Conservation (phyloP, 2,113 vertebrate genomes). For the Cairina moschata region DNA sequence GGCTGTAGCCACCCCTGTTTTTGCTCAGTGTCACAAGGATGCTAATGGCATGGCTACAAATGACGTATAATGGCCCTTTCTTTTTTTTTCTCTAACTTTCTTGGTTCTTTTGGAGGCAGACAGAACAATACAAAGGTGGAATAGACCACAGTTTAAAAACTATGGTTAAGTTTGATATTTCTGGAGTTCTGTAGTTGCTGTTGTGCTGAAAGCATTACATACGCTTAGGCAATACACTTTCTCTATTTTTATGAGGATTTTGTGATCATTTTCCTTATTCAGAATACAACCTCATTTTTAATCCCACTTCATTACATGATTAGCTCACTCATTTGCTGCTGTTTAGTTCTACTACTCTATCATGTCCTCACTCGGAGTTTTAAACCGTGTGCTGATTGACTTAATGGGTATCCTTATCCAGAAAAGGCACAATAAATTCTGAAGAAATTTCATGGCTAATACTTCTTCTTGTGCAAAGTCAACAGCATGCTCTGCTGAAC, state of each 20-base stretch:
- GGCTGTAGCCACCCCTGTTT: background rate
- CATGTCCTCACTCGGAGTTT: background rate
- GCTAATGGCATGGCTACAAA: background rate
- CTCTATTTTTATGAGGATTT: background rate
- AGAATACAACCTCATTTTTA: background rate
- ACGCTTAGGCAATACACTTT: fast-evolving
- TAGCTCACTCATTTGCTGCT: background rate
- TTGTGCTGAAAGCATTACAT: background rate
- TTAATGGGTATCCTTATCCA: background rate
- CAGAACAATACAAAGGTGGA: background rate
- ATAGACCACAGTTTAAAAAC: background rate
- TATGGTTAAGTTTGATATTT: background rate
- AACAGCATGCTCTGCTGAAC: background rate
- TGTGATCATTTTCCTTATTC: background rate
- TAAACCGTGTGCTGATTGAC: background rate
- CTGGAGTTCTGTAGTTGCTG: background rate
- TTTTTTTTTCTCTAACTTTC: background rate
- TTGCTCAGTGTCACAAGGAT: background rate
- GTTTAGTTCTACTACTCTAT: background rate
- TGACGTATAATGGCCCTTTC: background rate
- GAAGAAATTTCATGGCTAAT: background rate
- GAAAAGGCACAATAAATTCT: background rate
- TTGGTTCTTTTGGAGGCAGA: background rate
- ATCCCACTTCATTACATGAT: background rate
- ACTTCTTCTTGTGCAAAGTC: background rate